phyloP scores from a whole-genome alignment of 2,888 invertebrate species.

The Keiferia lycopersicella region DNA sequence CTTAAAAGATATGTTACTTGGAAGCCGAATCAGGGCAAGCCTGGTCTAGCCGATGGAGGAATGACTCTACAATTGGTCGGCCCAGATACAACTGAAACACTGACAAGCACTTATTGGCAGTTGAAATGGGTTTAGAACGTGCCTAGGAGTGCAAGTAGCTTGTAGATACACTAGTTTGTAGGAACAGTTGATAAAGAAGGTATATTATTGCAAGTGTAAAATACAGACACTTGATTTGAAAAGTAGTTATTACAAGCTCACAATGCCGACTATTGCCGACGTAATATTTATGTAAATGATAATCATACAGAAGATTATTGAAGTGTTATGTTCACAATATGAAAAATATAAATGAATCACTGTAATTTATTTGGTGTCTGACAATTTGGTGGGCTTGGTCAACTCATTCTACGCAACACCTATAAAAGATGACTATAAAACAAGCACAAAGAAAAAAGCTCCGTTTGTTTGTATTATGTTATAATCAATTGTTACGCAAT shows the following conservation, averaged over 20 bases:
- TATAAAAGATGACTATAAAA: background rate
- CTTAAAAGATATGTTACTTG: background rate
- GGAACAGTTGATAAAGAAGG: background rate
- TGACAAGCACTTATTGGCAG: conserved; percentile 29
- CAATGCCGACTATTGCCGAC: too few species aligned
- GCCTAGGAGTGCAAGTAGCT: background rate
- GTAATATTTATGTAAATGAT: too few species aligned
- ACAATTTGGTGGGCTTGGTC: too few species aligned
- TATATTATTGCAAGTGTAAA: background rate
- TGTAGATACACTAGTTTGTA: background rate
- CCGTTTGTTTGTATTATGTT: background rate
- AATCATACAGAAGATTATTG: too few species aligned
- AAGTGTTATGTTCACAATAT: too few species aligned
- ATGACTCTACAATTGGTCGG: conserved; percentile 9
- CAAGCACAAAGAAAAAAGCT: background rate
- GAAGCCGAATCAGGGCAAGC: background rate
- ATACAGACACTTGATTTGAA: too few species aligned
- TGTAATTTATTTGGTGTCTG: too few species aligned
- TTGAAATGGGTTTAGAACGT: conserved; percentile 26
- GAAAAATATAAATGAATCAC: too few species aligned
- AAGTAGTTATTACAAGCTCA: too few species aligned
- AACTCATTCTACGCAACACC: too few species aligned
- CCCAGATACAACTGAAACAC: conserved; percentile 15
- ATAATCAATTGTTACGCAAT: background rate
- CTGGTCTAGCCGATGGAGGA: conserved; percentile 5